Evolutionary conservation across 2,113 vertebrate genomes (phyloP), one percentile per base, ranked within the genome.

Genomic region (Marmota flaviventris): DNA sequence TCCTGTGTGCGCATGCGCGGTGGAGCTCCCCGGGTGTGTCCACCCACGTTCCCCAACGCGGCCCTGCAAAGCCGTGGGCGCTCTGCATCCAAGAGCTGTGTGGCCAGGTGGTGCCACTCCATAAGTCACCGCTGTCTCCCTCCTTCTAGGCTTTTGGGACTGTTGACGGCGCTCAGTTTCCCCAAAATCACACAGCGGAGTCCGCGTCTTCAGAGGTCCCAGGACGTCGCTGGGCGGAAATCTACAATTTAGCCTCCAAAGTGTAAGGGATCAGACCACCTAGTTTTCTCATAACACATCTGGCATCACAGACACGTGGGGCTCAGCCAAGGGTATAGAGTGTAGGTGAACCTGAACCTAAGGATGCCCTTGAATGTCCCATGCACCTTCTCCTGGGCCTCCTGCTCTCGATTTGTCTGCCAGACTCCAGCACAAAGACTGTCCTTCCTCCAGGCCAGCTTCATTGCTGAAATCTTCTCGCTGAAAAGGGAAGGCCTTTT

Each of bases 1-100:
- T 17, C 63, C 3, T 39, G 2, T 0, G 8, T 9, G 25, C 11
- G 37, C 42, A 2, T 0, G 4, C 7, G 56, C 6, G 56, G 56
- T 6, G 56, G 20, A 37, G 58, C 0, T 51, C 53, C 6, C 0
- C 4, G 1, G 0, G 0, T 0, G 12, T 3, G 12, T 10, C n/a
- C 56, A 34, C 11, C 1, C 2, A 34, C n/a, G 18, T 81, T 7
- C 25, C 7, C 6, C 27, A 1, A 1, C 24, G 1, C 0, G 0
- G 45, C 65, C 77, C 42, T n/a, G n/a, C 24, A 7, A 1, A 12
- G 0, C 0, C 0, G 27, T 0, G 24, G 24, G 10, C 6, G 9
- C 61, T 10, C 25, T 11, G 27, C 1, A 0, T 56, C 8, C 5
- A 6, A 9, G 16, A 8, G 11, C 1, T 1, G 10, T 22, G 5